Conservation (phyloP, 2,888 invertebrate species). For the Agriotes lineatus region DNA sequence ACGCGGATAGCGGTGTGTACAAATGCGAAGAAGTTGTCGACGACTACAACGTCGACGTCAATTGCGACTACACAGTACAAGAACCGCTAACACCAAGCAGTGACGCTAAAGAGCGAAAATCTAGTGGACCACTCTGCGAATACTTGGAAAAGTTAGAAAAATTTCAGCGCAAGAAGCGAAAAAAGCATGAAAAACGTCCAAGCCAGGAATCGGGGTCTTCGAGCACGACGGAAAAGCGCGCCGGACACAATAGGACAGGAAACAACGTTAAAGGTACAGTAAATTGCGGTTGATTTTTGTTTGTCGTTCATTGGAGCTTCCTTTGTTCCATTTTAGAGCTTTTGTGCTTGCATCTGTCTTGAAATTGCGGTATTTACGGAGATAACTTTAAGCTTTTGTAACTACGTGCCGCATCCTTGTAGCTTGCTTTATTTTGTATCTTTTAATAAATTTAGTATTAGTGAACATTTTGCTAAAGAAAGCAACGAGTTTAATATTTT, state of each 20-base stretch:
- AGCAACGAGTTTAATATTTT: too few species aligned
- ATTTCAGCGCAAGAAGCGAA: constrained; percentile 12
- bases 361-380: too few species aligned
- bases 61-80: constrained; percentile 37
- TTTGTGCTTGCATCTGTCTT: neutral
- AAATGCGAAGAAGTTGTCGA: constrained; percentile 6
- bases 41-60: neutral
- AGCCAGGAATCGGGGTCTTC: constrained; percentile 7
- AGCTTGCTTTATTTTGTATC: too few species aligned
- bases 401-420: too few species aligned
- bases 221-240: constrained; percentile 16
- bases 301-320: constrained; percentile 24
- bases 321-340: neutral
- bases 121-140: constrained; percentile 31
- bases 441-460: too few species aligned
- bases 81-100: constrained; percentile 45
- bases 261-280: constrained; percentile 39
- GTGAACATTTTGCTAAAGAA: too few species aligned
- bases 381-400: too few species aligned
- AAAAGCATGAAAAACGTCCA: constrained; percentile 4
- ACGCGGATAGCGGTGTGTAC: neutral
- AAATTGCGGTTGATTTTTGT: constrained; percentile 29
- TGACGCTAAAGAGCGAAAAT: constrained; percentile 45
- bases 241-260: constrained; percentile 18
- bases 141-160: constrained; percentile 19